Base-by-base conservation (phyloP, 30 jellyfish, hydroid and myxozoan genomes). In the Hydra vulgaris region DNA sequence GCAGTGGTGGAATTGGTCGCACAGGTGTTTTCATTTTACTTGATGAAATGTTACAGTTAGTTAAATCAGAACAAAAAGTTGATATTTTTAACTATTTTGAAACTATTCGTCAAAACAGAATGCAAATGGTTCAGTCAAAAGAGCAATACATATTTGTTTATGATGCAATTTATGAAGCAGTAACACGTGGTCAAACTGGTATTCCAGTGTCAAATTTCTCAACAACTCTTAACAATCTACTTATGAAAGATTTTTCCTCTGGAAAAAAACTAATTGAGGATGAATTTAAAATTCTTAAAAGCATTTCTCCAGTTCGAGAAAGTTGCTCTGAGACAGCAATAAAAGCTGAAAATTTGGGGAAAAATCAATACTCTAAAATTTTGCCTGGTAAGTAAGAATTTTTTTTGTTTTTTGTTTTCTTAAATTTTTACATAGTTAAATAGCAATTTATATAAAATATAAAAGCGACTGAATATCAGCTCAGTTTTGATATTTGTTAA, bases 1-100 rank as follows among this genome's bases (percentile, higher is more conserved):
- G 98, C 95, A 91, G 98, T 73, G 98, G 96, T 74, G 98, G 98
- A 24, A 96, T 91, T 7, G 98, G 98, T 15, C 83, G 98, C 18
- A 86, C 98, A 0, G 98, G 98, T 1, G 74, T 96, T 0, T 91
- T 75, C 87, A 79, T 91, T 27, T 88, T 93, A 16, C 26, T 91
- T 61, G 96, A 91, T 81, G 90, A 92, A 1, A 83, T 82, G 86
- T 81, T 91, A 53, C 89, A 86, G 24, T 23, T 89, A 56, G 40
- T 87, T 74, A 77, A 74, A 67, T 53, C 23, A 17, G 82, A 82
- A 18, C 85, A 81, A 0, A 87, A 84, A 76, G 89, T 91, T 25
- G 98, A 91, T 68, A 80, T 91, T 1, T 91, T 86, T 78, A 91
- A 91, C 71, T 91, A 87, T 77, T 76, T 91, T 83, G 98, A 94